Base-by-base conservation (phyloP, 2,113 vertebrate genomes). In the Paracanthobrama guichenoti region DNA sequence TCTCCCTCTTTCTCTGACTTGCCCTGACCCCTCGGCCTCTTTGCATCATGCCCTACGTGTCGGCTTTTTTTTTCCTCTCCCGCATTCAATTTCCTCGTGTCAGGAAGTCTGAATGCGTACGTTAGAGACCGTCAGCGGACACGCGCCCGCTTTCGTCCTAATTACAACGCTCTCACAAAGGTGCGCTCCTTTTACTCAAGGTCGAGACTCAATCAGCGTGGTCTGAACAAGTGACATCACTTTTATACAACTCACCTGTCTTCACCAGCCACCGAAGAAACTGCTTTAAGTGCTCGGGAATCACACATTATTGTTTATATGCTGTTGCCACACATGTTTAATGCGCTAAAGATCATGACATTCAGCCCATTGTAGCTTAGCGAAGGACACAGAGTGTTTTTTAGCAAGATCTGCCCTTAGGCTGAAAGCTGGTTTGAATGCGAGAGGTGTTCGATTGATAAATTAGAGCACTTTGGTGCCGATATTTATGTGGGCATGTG, bases 81-180 rank as follows among this genome's bases (percentile, higher is more conserved):
- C 12, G 53, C 75, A 22, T 35, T 66, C 57, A 80, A 50, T 82
- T 24, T 22, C 74, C 28, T 76, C 18, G 9, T 67, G 79, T 80
- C 60, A 81, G 67, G 55, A 83, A 79, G 84, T 44, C 62, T 78
- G 84, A 85, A 71, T 83, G 87, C 28, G 66, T 71, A 83, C 81
- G 50, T 69, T 77, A 31, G 75, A 73, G 57, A 74, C 75, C 79
- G 83, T 82, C 76, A 55, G 83, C 26, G 28, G 83, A 85, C 80
- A 69, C 28, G 44, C 79, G 55, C 31, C 16, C 12, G 48, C 62
- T 20, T 53, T 20, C 14, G 12, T 74, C 67, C 84, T 82, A 82
- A 85, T 78, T 85, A 78, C 60, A 24, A 69, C 69, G 81, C 86
- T 80, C 66, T 81, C 35, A 69, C 64, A 84, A 82, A 85, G 60